Evolutionary conservation across 2,888 invertebrate genomes (phyloP).

Genomic region (Margaritifera margaritifera): DNA sequence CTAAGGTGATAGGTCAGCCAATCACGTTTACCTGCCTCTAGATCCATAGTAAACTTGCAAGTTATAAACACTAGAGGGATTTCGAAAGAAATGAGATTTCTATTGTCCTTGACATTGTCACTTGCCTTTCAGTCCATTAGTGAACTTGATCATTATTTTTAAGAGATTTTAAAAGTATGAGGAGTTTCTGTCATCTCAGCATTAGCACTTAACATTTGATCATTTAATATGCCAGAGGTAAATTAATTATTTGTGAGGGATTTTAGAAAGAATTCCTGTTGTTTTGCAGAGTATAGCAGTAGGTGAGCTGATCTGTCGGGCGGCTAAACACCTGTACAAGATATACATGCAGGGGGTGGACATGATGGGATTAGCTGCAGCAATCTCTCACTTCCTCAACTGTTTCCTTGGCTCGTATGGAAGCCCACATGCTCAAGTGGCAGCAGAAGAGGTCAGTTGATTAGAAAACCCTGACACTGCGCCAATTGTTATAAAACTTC

Average conservation of each 20-base stretch:
- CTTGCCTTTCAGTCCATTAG: too few species aligned
- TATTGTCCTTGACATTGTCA: too few species aligned
- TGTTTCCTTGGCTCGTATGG: slow-evolving; percentile 89
- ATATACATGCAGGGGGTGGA: slow-evolving; percentile 92
- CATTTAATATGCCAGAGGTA: background rate
- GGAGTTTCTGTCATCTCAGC: background rate
- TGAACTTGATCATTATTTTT: too few species aligned
- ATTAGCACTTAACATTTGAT: background rate
- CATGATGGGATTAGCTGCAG: slow-evolving; percentile 90
- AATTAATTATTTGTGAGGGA: background rate
- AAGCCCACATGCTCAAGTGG: slow-evolving; percentile 80
- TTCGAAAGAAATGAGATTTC: too few species aligned
- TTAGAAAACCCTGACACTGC: too few species aligned
- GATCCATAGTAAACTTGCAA: too few species aligned
- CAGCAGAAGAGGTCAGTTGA: slow-evolving; percentile 79
- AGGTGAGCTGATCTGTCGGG: slow-evolving; percentile 89
- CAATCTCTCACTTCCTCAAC: slow-evolving; percentile 96
- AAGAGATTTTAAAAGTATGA: too few species aligned
- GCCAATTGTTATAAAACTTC: too few species aligned
- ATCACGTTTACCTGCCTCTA: too few species aligned
- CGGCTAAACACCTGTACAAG: slow-evolving; percentile 95
- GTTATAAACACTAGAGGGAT: too few species aligned
- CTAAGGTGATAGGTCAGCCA: too few species aligned
- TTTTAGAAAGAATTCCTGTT: slow-evolving; percentile 1
- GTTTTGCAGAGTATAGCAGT: slow-evolving; percentile 87